Evolutionary conservation across 2,113 vertebrate species (phyloP), one percentile per base, ranked within the genome.

Genomic region (Aegotheles bennettii): DNA sequence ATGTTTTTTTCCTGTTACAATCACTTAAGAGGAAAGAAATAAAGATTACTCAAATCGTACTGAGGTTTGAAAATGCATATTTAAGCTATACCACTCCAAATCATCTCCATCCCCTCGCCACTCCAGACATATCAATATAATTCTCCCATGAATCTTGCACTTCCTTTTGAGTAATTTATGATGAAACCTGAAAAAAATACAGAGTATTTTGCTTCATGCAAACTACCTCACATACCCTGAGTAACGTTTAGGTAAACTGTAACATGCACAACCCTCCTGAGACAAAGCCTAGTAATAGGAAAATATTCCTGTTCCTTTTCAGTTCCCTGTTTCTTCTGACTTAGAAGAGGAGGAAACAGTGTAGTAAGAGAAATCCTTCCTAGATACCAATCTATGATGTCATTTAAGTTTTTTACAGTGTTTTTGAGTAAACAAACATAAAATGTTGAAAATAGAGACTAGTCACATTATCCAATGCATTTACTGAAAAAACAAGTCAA

Each of bases 401-500:
- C 71, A 75, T 51, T 92, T 64, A 87, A 63, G 8, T 60, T n/a
- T 51, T 84, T 43, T 47, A 38, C 40, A 81, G 8, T 25, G 36
- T 8, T 67, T 87, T 70, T 54, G 28, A 93, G 92, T 67, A 70
- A 4, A 81, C 23, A 60, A 50, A 91, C 31, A 74, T 17, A 74
- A 78, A 92, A 88, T 50, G 54, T 59, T 91, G 59, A 84, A 94
- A 95, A 94, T 16, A 93, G 60, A 94, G 71, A 83, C 59, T 65
- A 87, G 77, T 59, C 88, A 76, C 43, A 92, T 69, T 87, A 93
- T 87, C 74, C 61, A 89, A 83, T 84, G 87, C 74, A 93, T 96
- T 96, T 95, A 93, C 83, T 84, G 59, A 94, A 96, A 97, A 94
- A 93, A 19, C 82, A 90, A 51, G 83, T 45, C 94, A 96, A 94